phyloP scores from a whole-genome alignment of 2,888 invertebrate genomes.

The Gibbula magus region DNA sequence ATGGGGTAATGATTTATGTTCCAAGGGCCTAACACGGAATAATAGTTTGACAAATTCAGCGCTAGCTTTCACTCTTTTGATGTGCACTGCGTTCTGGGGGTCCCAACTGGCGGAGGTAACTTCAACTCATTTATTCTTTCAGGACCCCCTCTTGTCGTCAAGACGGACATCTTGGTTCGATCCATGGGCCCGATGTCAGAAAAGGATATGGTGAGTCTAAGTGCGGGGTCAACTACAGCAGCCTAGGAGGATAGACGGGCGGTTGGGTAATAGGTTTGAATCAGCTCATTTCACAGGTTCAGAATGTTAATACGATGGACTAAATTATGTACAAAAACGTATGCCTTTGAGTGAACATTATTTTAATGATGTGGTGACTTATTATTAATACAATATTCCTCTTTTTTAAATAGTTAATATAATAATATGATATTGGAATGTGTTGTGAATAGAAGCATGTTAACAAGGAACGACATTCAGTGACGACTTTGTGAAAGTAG shows the following conservation, averaged over 20 bases:
- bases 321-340: too few relatives aligned
- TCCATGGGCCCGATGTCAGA: conserved; percentile 92
- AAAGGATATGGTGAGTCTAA: conserved; percentile 84
- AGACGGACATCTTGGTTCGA: conserved; percentile 88
- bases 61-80: conserved; percentile 2
- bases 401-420: too few relatives aligned
- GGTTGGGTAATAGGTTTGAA: too few relatives aligned
- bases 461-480: too few relatives aligned
- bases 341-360: too few relatives aligned
- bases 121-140: conserved; percentile 5
- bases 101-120: neutral
- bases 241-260: neutral
- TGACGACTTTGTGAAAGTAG: too few relatives aligned
- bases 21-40: neutral
- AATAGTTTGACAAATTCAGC: conserved; percentile 17
- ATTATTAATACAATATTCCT: too few relatives aligned
- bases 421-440: too few relatives aligned
- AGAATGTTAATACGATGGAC: too few relatives aligned
- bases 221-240: neutral
- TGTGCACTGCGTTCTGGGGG: neutral
- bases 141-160: conserved; percentile 81
- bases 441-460: too few relatives aligned
- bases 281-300: too few relatives aligned
- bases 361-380: too few relatives aligned
- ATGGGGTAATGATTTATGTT: neutral